These are phyloP conservation scores for Thomomys bottae DNA, from an alignment of 2,113 vertebrate species.

Conservation along the genomic window DNA sequence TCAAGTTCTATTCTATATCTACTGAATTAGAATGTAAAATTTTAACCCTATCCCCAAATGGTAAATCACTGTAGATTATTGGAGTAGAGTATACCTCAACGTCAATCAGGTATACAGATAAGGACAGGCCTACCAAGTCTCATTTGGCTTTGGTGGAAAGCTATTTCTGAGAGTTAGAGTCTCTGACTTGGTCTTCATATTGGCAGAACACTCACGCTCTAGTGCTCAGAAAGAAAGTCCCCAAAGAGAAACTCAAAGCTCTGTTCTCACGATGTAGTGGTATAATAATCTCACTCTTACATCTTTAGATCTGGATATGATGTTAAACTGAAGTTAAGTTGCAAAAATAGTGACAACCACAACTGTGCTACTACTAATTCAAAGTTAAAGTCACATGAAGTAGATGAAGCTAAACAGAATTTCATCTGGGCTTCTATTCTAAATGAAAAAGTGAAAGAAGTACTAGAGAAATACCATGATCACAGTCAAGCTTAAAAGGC, in stretches of 20 bases:
- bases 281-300: not conserved
- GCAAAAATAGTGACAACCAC: not conserved
- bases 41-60: not conserved
- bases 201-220: not conserved
- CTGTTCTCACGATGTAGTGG: not conserved
- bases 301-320: not conserved
- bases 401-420: not conserved
- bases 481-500: conserved; percentile 48
- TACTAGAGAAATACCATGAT: conserved; percentile 11
- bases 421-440: conserved; percentile 29
- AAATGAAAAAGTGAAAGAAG: conserved; percentile 37
- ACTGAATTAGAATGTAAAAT: not conserved
- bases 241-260: not conserved
- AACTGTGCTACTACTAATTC: not conserved
- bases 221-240: not conserved
- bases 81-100: not conserved
- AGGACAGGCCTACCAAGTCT: not conserved
- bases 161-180: not conserved
- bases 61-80: not conserved
- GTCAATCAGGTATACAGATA: not conserved
- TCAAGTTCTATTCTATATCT: not conserved
- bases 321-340: conserved; percentile 1
- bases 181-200: not conserved
- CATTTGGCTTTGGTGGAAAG: not conserved
- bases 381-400: not conserved